A percentile compares a stretch with the other conserved stretches of the same genome.
These are phyloP conservation scores for Cantharis flavilabris DNA, from an alignment of 2,888 invertebrate genomes.

Conservation along the genomic window DNA sequence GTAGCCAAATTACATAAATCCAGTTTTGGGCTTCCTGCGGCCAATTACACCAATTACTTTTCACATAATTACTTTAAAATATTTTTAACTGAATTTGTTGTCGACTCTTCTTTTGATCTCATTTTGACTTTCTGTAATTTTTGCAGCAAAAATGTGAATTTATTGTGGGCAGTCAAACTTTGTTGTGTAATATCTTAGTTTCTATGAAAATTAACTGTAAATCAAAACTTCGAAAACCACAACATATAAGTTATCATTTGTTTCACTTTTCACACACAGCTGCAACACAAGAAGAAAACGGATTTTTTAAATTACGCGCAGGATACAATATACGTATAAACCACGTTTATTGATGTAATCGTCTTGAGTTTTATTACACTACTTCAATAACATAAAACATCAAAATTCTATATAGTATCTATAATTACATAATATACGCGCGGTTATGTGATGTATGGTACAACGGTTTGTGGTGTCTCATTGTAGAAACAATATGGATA, in stretches of 20 bases:
- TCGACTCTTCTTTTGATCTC: too few species aligned
- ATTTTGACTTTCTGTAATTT: too few species aligned
- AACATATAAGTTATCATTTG: not conserved
- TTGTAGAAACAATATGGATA: not conserved
- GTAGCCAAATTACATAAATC: too few species aligned
- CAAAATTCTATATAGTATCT: not conserved
- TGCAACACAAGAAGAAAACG: not conserved
- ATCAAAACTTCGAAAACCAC: not conserved
- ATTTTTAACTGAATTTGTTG: too few species aligned
- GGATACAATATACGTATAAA: too few species aligned
- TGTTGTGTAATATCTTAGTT: too few species aligned
- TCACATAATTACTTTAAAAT: too few species aligned
- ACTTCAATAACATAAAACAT: not conserved
- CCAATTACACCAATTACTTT: too few species aligned
- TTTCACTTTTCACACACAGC: not conserved
- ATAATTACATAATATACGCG: not conserved
- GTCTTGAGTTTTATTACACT: not conserved
- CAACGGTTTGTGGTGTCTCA: not conserved
- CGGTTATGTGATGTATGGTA: not conserved
- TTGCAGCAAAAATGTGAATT: too few species aligned
- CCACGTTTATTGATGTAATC: not conserved
- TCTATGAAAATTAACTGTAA: not conserved
- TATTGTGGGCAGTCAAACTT: too few species aligned
- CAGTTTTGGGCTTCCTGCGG: too few species aligned
- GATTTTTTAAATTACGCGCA: not conserved